These are phyloP conservation scores for Condylura cristata DNA, from an alignment of 2,113 vertebrate species.

Conservation along the genomic window DNA sequence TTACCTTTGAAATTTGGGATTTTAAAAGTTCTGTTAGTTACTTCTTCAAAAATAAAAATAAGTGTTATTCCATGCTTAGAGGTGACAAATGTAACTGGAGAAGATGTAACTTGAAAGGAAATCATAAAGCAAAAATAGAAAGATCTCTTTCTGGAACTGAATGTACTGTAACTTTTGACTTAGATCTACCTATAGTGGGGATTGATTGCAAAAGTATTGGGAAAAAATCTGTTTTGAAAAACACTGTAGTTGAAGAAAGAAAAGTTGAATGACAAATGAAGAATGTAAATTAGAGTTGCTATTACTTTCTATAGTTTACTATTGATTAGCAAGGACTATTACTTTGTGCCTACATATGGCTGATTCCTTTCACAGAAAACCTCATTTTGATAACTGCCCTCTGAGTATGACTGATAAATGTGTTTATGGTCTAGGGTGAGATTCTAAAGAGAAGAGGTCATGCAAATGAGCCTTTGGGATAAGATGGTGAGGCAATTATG, in stretches of 20 bases:
- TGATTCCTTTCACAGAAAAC: conserved; percentile 84
- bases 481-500: conserved; percentile 79
- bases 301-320: conserved; percentile 83
- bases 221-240: conserved; percentile 83
- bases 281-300: conserved; percentile 85
- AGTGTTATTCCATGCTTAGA: conserved; percentile 81
- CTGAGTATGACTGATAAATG: conserved; percentile 85
- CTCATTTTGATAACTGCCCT: conserved; percentile 83
- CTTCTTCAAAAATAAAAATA: conserved; percentile 66
- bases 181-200: conserved; percentile 82
- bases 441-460: conserved; percentile 84
- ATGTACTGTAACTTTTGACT: conserved; percentile 82
- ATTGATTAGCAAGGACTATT: conserved; percentile 84
- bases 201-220: conserved; percentile 85
- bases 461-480: conserved; percentile 81
- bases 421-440: conserved; percentile 79
- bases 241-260: conserved; percentile 81
- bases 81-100: conserved; percentile 79
- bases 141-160: conserved; percentile 74
- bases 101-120: conserved; percentile 81
- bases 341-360: conserved; percentile 83
- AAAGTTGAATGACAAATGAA: conserved; percentile 86
- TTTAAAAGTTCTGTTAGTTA: conserved; percentile 56
- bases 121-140: conserved; percentile 21
- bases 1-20: conserved; percentile 33